Conservation (phyloP, 2,797 vertebrate genomes). For the Peromyscus eremicus region DNA sequence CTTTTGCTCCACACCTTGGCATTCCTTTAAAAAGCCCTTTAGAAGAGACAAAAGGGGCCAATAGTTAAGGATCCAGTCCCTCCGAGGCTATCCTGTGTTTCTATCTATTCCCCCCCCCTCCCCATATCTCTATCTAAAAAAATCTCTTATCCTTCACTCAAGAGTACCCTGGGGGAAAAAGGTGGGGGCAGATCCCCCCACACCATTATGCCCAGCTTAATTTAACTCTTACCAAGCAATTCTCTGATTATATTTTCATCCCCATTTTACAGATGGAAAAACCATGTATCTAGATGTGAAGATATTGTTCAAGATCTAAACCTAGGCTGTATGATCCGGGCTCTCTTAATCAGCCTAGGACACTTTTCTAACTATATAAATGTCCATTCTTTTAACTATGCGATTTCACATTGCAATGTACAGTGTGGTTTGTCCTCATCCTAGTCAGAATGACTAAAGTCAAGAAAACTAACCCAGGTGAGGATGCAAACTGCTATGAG, state of each 20-base stretch:
- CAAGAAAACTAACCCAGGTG: neutral
- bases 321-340: neutral
- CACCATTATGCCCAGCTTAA: neutral
- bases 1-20: too few relatives aligned
- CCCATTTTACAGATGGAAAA: slow-evolving; percentile 29
- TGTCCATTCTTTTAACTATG: neutral
- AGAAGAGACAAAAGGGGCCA: too few relatives aligned
- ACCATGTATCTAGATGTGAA: neutral
- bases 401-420: neutral
- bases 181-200: too few relatives aligned
- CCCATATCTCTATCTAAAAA: too few relatives aligned
- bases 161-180: too few relatives aligned
- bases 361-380: neutral
- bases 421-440: neutral
- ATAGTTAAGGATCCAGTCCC: too few relatives aligned
- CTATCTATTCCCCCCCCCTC: too few relatives aligned
- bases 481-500: neutral
- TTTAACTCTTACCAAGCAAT: neutral
- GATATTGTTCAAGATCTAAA: slow-evolving; percentile 19
- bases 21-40: too few relatives aligned
- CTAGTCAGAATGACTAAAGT: neutral
- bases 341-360: neutral
- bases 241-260: neutral
- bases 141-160: too few relatives aligned
- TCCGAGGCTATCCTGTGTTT: too few relatives aligned